A percentile compares a stretch with the other conserved stretches of the same genome.
Conservation (phyloP, 2,888 invertebrate genomes). For the Phasia obesa region DNA sequence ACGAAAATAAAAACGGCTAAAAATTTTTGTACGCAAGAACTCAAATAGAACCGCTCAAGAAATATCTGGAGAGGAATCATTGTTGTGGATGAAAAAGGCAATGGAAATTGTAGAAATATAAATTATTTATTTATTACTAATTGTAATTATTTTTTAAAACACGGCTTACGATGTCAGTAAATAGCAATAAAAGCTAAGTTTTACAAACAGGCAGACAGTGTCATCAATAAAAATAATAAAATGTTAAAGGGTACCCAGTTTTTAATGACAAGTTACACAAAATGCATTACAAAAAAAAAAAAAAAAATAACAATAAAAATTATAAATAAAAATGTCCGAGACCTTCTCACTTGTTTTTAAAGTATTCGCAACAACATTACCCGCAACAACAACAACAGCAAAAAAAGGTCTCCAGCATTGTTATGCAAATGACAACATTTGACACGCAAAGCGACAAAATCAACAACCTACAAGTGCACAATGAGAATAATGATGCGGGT, state of each 20-base stretch:
- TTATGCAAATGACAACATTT: constrained; percentile 82
- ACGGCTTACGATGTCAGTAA: neutral
- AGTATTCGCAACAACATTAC: constrained; percentile 41
- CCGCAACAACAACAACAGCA: constrained; percentile 22
- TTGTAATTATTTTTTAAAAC: constrained; percentile 70
- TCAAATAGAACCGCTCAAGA: constrained; percentile 51
- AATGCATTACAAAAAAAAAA: no score
- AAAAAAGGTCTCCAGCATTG: constrained; percentile 79
- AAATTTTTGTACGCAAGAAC: constrained; percentile 23
- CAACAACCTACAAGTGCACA: constrained; percentile 67
- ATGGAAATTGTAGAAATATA: constrained; percentile 60
- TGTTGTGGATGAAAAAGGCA: neutral
- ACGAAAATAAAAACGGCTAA: constrained; percentile 1
- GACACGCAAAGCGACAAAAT: constrained; percentile 79
- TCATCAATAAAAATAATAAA: constrained; percentile 45
- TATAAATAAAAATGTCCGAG: constrained; percentile 71
- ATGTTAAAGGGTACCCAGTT: constrained; percentile 25
- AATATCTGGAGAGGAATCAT: neutral
- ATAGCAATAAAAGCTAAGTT: neutral
- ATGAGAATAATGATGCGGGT: constrained; percentile 63
- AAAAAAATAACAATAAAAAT: constrained; percentile 11
- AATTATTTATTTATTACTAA: constrained; percentile 66
- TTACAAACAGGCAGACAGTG: constrained; percentile 31
- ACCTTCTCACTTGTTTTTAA: constrained; percentile 64
- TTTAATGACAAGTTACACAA: constrained; percentile 7